phyloP scores from a whole-genome alignment of 2,113 vertebrate genomes.

The Ranitomeya imitator region DNA sequence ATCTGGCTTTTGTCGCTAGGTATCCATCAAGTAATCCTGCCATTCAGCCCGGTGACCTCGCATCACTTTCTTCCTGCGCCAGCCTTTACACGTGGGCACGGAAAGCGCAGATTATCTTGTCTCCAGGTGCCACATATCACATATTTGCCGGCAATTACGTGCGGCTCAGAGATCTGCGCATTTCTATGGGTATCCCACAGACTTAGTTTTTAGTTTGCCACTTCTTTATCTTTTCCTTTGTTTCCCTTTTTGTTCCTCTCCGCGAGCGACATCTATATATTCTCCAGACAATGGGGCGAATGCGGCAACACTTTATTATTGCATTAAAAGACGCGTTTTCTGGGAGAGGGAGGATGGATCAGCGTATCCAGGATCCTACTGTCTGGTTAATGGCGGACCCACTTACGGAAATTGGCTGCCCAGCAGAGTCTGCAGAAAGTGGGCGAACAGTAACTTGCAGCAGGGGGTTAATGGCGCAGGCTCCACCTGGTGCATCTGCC shows the following conservation, averaged over 20 bases:
- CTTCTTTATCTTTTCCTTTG: background rate
- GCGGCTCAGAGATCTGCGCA: background rate
- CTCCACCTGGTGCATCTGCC: background rate
- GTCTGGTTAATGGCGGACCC: background rate
- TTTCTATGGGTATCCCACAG: constrained; percentile 24
- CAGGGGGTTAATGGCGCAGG: constrained; percentile 3
- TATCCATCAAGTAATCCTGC: background rate
- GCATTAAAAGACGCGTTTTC: background rate
- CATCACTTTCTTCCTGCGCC: background rate
- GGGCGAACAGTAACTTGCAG: background rate
- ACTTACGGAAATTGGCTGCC: too few relatives aligned
- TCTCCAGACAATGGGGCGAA: background rate
- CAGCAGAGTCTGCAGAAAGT: background rate
- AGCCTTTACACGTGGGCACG: background rate
- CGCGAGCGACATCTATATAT: background rate
- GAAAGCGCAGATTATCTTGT: background rate
- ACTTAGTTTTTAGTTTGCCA: background rate
- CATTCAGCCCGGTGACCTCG: background rate
- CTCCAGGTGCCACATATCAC: background rate
- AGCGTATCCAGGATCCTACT: background rate
- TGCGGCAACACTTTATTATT: background rate
- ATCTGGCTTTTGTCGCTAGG: background rate
- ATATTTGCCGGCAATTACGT: constrained; percentile 30
- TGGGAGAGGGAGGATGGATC: background rate
- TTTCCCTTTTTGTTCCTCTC: constrained; percentile 1